Base-by-base conservation (phyloP, 2,797 vertebrate species). In the Pseudomugil gertrudae region DNA sequence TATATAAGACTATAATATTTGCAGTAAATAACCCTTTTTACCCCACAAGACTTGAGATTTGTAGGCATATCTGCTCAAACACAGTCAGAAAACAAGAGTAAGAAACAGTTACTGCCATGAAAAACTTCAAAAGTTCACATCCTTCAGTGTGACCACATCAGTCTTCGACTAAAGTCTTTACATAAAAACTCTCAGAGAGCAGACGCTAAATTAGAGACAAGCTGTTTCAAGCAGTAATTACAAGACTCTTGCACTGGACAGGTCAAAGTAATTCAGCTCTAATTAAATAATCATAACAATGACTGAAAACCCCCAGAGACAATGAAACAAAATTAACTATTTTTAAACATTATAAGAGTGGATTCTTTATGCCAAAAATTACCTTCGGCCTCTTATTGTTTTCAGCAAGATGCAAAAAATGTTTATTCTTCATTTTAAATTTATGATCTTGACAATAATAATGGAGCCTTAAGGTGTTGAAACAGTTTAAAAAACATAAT, bases 251-350 rank as follows among this genome's bases (percentile, higher is more conserved):
- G 65, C 55, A 66, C 33, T 24, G 10, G 53, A 52, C 24, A 29
- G 50, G 14, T 65, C 54, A 55, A 47, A 64, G 35, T 50, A n/a
- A 54, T 64, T 57, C 17, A 54, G 30, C 26, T 35, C 1, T 78
- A 67, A 78, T 80, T 55, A 61, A 57, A 84, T 78, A 63, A 77
- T 57, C 36, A 21, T 23, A 52, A 57, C 32, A 57, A 56, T 2
- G 9, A 43, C 24, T 84, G 79, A 85, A 84, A 26, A 29, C 82
- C 82, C 81, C 52, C 38, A 4, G 66, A 72, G 17, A 56, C 33
- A 43, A 71, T 40, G 8, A 43, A 66, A 76, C 15, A 38, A 47
- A 67, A 66, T 63, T 80, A 53, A 74, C 56, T 27, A 32, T 9
- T 26, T 48, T 7, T 7, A 51, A 51, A 51, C 13, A 53, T 30